Evolutionary conservation across 2,113 vertebrate genomes (phyloP).

Genomic region (Microtus pennsylvanicus): DNA sequence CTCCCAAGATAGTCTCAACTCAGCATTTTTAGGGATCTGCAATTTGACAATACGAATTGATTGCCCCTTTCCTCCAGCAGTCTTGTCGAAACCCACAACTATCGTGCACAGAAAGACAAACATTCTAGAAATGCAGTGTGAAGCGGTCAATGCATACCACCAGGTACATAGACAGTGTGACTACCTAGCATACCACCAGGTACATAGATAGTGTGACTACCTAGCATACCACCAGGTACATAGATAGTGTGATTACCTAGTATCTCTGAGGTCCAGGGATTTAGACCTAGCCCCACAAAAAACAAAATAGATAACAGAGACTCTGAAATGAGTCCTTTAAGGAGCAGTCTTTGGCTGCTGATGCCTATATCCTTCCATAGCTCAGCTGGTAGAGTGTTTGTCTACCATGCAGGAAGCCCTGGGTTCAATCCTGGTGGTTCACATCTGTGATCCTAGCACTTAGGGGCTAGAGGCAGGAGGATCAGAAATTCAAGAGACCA

Average conservation of each 20-base stretch:
- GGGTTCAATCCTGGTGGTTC: not conserved
- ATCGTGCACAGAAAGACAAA: not conserved
- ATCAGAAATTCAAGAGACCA: not conserved
- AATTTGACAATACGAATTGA: not conserved
- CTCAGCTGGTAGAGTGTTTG: not conserved
- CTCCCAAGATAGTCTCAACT: not conserved
- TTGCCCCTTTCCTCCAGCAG: not conserved
- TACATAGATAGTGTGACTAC: not conserved
- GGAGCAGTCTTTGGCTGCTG: too few species aligned
- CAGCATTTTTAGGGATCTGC: not conserved
- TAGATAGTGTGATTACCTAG: not conserved
- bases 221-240: not conserved
- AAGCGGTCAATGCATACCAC: not conserved
- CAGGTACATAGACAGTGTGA: not conserved
- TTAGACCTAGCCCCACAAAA: not conserved
- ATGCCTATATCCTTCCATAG: not conserved
- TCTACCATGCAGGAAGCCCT: not conserved
- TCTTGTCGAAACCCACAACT: not conserved
- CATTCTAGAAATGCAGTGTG: not conserved
- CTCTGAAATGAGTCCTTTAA: conserved; percentile 49
- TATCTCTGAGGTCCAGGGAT: not conserved
- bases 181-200: not conserved
- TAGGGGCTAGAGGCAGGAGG: not conserved
- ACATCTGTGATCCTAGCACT: not conserved
- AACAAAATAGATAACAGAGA: not conserved